Evolutionary conservation across 2,113 vertebrate genomes (phyloP), one percentile per base, ranked within the genome.

Genomic region (Artemisiospiza belli): DNA sequence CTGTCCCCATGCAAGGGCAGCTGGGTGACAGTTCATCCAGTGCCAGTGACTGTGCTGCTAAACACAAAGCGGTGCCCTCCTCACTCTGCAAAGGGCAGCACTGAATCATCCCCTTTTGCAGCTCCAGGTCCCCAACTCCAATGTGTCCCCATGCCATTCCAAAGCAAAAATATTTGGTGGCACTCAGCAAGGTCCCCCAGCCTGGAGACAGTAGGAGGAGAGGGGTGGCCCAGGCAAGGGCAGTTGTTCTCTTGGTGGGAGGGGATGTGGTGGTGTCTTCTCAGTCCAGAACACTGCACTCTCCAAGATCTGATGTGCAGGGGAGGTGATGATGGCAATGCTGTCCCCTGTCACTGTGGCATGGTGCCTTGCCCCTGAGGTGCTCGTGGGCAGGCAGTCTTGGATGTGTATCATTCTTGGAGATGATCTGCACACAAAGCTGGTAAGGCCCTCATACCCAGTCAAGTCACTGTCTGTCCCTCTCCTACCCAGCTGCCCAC

Each of bases 341-440:
- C 43, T 87, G 68, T 47, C 20, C n/a, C 0, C 0, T 18, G 63
- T 7, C 7, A 6, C 39, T 12, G 6, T 0, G 0, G n/a, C 46
- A 17, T 12, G 5, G 2, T 18, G 15, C 49, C 30, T 68, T 59
- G 27, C 13, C 23, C 35, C 3, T 2, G 21, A 30, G 72, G 39
- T 59, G 47, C 23, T 72, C 0, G 0, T 33, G 68, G 66, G 23
- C 43, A 51, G 20, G 11, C 13, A 14, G 46, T 28, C n/a, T 59
- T 39, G 64, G 41, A 61, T 13, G 22, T 5, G 0, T 11, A 7
- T 24, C 54, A 21, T 68, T 69, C 37, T 44, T 39, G 76, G 58
- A 49, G 37, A 28, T 20, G 31, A 24, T 30, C 33, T 57, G 58
- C 59, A 41, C 24, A 22, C 22, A 61, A 27, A 68, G 23, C 49